phyloP scores from a whole-genome alignment of 2,888 invertebrate genomes.

The Caenorhabditis sp. region DNA sequence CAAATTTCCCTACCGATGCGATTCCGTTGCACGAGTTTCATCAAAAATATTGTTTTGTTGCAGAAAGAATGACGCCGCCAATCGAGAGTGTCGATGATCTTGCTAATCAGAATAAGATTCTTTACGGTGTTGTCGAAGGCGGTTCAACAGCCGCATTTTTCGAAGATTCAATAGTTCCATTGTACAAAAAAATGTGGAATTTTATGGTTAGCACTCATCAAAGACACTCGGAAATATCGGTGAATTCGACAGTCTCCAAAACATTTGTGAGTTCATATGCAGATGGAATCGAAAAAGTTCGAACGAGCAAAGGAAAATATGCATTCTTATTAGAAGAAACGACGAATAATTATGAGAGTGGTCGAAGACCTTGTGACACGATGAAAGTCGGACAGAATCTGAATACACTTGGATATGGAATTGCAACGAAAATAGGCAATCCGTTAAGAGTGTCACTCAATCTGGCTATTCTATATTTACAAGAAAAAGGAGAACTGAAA shows the following conservation, averaged over 20 bases:
- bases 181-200: slow-evolving; percentile 91
- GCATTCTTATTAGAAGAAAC: slow-evolving; percentile 75
- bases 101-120: slow-evolving; percentile 89
- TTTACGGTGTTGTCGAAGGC: slow-evolving; percentile 84
- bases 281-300: slow-evolving; percentile 69
- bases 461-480: slow-evolving; percentile 78
- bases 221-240: slow-evolving; percentile 21
- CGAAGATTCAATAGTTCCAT: slow-evolving; percentile 80
- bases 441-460: slow-evolving; percentile 83
- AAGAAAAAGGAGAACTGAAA: slow-evolving; percentile 89
- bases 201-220: slow-evolving; percentile 79
- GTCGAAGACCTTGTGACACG: slow-evolving; percentile 90
- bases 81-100: slow-evolving; percentile 90
- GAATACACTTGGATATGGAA: slow-evolving; percentile 82
- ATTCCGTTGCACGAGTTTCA: too few species aligned
- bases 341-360: slow-evolving; percentile 84
- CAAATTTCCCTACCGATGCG: too few species aligned
- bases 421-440: slow-evolving; percentile 61
- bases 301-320: slow-evolving; percentile 77
- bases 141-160: slow-evolving; percentile 50
- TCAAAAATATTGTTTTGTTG: neutral
- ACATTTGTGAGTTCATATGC: slow-evolving; percentile 75
- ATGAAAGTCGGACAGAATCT: slow-evolving; percentile 77
- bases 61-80: slow-evolving; percentile 82
- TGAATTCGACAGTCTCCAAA: slow-evolving; percentile 18